Conservation (phyloP, 2,113 vertebrate genomes). For the Alethe castanea region DNA sequence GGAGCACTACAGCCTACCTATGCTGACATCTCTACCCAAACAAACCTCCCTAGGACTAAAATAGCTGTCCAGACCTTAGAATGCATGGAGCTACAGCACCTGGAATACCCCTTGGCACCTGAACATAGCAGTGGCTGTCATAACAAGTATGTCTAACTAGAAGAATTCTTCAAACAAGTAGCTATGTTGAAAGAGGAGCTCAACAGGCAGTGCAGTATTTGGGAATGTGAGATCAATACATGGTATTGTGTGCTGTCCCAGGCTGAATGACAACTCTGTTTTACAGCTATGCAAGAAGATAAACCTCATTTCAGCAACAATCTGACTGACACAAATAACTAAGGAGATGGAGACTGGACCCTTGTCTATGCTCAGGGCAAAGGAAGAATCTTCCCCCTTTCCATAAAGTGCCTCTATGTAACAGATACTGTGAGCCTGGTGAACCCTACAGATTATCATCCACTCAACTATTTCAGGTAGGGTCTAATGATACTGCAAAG, state of each 20-base stretch:
- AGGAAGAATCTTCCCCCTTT: background rate
- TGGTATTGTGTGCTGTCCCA: background rate
- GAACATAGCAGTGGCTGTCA: background rate
- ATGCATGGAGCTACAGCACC: background rate
- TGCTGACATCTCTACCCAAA: background rate
- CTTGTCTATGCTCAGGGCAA: background rate
- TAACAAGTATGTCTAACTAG: background rate
- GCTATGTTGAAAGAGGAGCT: background rate
- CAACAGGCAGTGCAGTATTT: background rate
- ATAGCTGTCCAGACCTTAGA: background rate
- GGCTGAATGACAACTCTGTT: background rate
- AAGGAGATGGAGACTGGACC: background rate
- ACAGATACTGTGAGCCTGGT: background rate
- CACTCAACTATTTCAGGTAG: background rate
- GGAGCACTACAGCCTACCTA: background rate
- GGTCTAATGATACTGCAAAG: background rate
- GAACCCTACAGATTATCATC: background rate
- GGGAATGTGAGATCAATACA: background rate
- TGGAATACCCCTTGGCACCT: background rate
- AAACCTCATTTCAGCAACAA: background rate
- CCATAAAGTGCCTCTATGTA: background rate
- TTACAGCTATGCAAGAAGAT: background rate
- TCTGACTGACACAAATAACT: background rate
- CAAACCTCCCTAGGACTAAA: background rate
- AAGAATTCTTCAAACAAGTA: background rate